Percentiles rank a stretch among this genome's conserved stretches.
Evolutionary conservation across 2,888 invertebrate species (phyloP).

Genomic region (Hemithea aestivaria): DNA sequence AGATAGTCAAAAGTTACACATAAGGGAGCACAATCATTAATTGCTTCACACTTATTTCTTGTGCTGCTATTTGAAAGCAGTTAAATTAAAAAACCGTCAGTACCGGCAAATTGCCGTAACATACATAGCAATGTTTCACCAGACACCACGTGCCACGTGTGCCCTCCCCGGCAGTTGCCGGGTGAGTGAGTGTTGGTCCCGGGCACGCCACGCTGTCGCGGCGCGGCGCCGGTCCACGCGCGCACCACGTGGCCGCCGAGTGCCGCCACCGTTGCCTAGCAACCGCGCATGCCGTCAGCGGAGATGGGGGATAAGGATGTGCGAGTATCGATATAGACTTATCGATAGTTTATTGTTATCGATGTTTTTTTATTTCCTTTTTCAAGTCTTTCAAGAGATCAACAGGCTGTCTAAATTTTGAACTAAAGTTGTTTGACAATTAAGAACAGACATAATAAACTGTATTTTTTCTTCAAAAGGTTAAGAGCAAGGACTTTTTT

Average conservation of each 20-base stretch:
- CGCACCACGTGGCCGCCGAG: constrained; percentile 25
- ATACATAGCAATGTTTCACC: too few species aligned
- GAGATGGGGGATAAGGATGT: constrained; percentile 30
- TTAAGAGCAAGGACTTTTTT: too few species aligned
- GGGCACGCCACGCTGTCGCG: constrained; percentile 2
- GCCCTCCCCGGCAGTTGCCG: constrained; percentile 4
- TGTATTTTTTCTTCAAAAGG: too few species aligned
- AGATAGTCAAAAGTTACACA: too few species aligned
- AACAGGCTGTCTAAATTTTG: too few species aligned
- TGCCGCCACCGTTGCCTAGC: constrained; percentile 49
- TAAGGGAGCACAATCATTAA: too few species aligned
- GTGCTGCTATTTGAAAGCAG: too few species aligned
- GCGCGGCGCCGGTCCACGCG: constrained; percentile 11
- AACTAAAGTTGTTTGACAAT: constrained; percentile 2
- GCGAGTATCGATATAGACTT: constrained; percentile 28
- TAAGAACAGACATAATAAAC: too few species aligned
- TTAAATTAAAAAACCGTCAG: too few species aligned
- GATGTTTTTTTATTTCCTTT: constrained; percentile 13
- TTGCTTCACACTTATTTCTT: too few species aligned
- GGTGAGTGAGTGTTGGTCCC: constrained; percentile 6
- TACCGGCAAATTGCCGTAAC: too few species aligned
- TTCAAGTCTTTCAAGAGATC: too few species aligned
- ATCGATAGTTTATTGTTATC: constrained; percentile 34
- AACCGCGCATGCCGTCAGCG: constrained; percentile 32
- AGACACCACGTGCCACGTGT: neutral